These are phyloP conservation scores for Cheilinus undulatus DNA, from an alignment of 2,113 vertebrate genomes.

Conservation along the genomic window DNA sequence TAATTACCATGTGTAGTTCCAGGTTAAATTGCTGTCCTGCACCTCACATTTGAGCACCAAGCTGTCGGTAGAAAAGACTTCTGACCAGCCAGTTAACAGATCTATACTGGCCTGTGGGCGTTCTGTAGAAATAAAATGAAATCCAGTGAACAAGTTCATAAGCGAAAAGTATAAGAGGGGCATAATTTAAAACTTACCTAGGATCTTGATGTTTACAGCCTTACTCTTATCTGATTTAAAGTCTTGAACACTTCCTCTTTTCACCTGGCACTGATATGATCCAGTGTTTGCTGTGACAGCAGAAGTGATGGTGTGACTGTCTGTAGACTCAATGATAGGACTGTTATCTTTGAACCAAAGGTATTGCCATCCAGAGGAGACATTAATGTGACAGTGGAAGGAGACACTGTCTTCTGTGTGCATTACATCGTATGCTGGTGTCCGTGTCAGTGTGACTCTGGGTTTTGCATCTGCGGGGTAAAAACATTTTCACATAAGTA, in stretches of 20 bases:
- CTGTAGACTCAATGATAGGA: accelerated
- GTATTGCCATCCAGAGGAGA: conserved; percentile 71
- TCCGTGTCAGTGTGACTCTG: conserved; percentile 29
- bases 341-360: conserved; percentile 42
- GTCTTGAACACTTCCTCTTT: neutral
- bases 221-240: conserved; percentile 15
- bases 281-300: neutral
- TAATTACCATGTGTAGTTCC: conserved; percentile 81
- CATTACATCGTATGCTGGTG: conserved; percentile 31
- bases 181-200: conserved; percentile 19
- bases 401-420: conserved; percentile 49
- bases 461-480: conserved; percentile 50
- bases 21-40: neutral
- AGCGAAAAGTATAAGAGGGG: neutral
- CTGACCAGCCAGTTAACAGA: conserved; percentile 75
- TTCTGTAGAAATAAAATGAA: conserved; percentile 50
- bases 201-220: accelerated
- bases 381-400: conserved; percentile 62
- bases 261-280: conserved; percentile 47
- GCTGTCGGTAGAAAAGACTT: conserved; percentile 76
- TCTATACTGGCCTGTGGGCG: conserved; percentile 58
- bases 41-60: conserved; percentile 74
- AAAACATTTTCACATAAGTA: neutral
- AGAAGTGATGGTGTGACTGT: conserved; percentile 12
- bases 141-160: neutral